Conservation (phyloP, 2,888 invertebrate genomes). For the Tetramorium bicarinatum region DNA sequence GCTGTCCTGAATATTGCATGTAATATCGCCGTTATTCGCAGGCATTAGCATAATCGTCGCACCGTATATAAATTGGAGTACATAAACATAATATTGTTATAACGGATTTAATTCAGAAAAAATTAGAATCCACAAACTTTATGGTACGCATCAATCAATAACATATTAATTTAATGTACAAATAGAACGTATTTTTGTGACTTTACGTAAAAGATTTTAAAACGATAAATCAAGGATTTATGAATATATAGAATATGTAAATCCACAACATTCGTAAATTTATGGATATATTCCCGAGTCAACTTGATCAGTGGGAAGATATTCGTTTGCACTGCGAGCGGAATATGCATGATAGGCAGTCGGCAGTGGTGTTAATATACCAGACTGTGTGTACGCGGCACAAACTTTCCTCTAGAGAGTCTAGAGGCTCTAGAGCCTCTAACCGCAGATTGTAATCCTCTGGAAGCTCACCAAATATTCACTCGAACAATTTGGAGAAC, state of each 20-base stretch:
- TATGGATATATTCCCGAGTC: neutral
- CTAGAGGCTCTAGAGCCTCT: neutral
- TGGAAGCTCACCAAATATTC: constrained; percentile 24
- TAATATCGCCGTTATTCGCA: constrained; percentile 30
- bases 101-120: neutral
- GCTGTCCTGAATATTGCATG: constrained; percentile 47
- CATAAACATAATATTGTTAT: neutral
- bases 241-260: neutral
- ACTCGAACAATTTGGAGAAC: constrained; percentile 37
- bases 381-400: constrained; percentile 8
- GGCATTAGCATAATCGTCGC: constrained; percentile 32
- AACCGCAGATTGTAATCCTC: constrained; percentile 33
- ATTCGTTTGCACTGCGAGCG: constrained; percentile 6
- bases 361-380: constrained; percentile 29
- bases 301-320: constrained; percentile 1
- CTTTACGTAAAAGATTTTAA: neutral
- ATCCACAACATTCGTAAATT: neutral
- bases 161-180: neutral
- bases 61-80: neutral
- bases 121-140: neutral
- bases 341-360: constrained; percentile 36
- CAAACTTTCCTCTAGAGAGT: constrained; percentile 11
- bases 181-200: neutral
- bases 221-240: neutral
- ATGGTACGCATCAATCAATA: neutral